phyloP scores from a whole-genome alignment of 2,888 invertebrate genomes.

The Acanthosepion esculentum region DNA sequence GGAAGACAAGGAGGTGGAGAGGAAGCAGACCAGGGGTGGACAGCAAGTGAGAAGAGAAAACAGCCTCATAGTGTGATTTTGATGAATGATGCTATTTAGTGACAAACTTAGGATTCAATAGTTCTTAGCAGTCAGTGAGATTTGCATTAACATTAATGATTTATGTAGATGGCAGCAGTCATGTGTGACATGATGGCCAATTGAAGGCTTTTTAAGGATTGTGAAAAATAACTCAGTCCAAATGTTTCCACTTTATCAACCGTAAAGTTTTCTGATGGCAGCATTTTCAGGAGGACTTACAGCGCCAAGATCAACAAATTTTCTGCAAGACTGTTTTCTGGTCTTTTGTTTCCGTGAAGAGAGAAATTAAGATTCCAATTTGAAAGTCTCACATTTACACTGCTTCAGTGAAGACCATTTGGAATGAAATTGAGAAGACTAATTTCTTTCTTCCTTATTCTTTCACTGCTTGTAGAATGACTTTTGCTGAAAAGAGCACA shows the following conservation, averaged over 20 bases:
- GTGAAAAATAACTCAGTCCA: background rate
- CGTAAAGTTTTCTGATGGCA: background rate
- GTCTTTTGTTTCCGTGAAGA: background rate
- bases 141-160: conserved; percentile 20
- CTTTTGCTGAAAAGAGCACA: background rate
- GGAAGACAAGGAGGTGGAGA: background rate
- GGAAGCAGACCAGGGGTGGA: background rate
- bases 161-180: background rate
- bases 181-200: conserved; percentile 9
- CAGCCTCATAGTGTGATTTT: conserved; percentile 14
- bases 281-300: background rate
- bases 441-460: background rate
- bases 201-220: conserved; percentile 33
- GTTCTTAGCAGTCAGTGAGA: conserved; percentile 9
- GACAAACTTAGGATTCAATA: conserved; percentile 1
- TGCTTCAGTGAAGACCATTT: background rate
- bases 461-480: background rate
- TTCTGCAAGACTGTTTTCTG: background rate
- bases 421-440: background rate
- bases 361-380: background rate
- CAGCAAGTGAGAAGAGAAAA: background rate
- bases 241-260: conserved; percentile 33
- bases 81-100: conserved; percentile 33
- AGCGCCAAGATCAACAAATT: background rate
- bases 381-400: background rate